These are phyloP conservation scores for Cyrtodaria siliqua DNA, from an alignment of 2,888 invertebrate species.

Conservation along the genomic window DNA sequence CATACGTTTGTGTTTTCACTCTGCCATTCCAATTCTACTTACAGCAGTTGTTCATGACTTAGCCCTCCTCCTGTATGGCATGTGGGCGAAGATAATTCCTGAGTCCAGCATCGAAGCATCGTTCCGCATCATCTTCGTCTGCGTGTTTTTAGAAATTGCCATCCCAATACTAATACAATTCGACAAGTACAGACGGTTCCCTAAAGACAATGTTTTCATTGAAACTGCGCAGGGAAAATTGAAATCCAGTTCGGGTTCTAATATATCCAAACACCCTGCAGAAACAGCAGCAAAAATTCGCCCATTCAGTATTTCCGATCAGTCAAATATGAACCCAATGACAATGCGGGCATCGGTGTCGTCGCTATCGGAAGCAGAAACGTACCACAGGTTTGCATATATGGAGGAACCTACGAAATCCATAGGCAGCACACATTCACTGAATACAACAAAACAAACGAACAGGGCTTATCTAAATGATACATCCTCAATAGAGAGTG, in stretches of 20 bases:
- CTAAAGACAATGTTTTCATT: slow-evolving; percentile 31
- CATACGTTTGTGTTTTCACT: no score
- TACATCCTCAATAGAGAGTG: slow-evolving; percentile 20
- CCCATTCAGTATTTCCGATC: not conserved
- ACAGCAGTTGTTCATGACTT: slow-evolving; percentile 57
- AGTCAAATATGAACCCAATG: not conserved
- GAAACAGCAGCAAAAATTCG: not conserved
- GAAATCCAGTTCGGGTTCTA: slow-evolving; percentile 2
- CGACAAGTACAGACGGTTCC: slow-evolving; percentile 45
- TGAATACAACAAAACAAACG: slow-evolving; percentile 26
- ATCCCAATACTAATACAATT: slow-evolving; percentile 47
- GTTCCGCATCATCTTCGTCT: slow-evolving; percentile 42
- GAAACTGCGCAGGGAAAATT: not conserved
- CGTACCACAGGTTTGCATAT: slow-evolving; percentile 46
- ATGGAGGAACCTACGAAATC: slow-evolving; percentile 25
- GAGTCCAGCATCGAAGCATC: slow-evolving; percentile 50
- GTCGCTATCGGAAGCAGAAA: slow-evolving; percentile 49
- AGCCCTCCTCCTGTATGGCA: slow-evolving; percentile 56
- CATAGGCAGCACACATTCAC: slow-evolving; percentile 27
- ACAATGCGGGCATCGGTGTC: slow-evolving; percentile 35
- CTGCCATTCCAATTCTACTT: slow-evolving; percentile 17
- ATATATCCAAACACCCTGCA: not conserved
- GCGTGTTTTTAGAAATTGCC: slow-evolving; percentile 47
- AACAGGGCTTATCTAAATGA: slow-evolving; percentile 25
- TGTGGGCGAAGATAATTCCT: slow-evolving; percentile 49